Conservation (phyloP, 1,140 invertebrate species). For the Ditylenchus dipsaci region DNA sequence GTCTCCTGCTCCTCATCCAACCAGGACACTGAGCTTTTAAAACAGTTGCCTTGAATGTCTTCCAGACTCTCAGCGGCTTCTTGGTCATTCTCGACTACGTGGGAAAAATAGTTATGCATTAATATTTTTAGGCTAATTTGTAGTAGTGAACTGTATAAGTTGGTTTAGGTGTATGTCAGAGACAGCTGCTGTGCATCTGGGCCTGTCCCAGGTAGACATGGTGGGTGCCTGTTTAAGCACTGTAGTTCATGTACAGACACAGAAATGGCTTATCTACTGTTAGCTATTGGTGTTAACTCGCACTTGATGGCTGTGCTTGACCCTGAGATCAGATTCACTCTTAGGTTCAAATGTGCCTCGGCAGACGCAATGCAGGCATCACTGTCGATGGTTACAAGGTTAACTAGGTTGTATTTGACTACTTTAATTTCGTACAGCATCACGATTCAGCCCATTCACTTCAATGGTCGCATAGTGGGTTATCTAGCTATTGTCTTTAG, state of each 20-base stretch:
- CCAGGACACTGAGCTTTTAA: not conserved
- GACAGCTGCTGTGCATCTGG: not conserved
- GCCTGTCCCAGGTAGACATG: slow-evolving; percentile 1
- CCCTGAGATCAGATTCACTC: not conserved
- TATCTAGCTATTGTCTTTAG: too few relatives aligned
- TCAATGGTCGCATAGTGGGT: not conserved
- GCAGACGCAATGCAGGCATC: not conserved
- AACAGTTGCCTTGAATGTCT: slow-evolving; percentile 1
- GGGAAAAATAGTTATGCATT: not conserved
- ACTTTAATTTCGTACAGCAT: not conserved
- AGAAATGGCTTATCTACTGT: not conserved
- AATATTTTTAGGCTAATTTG: not conserved
- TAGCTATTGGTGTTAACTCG: not conserved
- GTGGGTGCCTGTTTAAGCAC: not conserved
- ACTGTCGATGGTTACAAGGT: not conserved
- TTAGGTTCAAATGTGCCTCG: not conserved
- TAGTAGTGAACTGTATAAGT: too few relatives aligned
- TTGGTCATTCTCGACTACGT: not conserved
- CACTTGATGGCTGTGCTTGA: not conserved
- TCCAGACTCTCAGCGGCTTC: not conserved
- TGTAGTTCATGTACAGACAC: not conserved
- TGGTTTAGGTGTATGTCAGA: not conserved
- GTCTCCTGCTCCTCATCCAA: not conserved
- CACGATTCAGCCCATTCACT: not conserved
- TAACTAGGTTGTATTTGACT: not conserved